These are phyloP conservation scores for Peromyscus attwateri DNA, from an alignment of 2,797 vertebrate genomes.

Conservation along the genomic window DNA sequence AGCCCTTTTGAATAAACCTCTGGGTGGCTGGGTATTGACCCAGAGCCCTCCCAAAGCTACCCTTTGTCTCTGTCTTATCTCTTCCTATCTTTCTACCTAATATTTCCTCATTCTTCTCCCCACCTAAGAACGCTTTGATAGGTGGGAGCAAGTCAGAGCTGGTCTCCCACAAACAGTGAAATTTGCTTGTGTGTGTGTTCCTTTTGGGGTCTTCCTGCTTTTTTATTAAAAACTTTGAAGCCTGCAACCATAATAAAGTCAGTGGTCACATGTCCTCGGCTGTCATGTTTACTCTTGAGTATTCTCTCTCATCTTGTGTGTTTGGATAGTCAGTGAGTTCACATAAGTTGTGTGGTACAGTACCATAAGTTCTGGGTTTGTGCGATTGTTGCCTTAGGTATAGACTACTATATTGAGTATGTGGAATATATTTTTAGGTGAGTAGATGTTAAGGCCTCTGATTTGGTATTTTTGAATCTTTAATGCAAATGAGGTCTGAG, in stretches of 20 bases:
- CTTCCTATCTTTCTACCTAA: too few relatives aligned
- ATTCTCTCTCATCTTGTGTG: neutral
- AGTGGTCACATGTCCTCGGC: neutral
- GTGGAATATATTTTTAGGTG: neutral
- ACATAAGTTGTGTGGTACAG: neutral
- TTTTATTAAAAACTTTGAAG: slow-evolving; percentile 9
- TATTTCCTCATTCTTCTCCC: too few relatives aligned
- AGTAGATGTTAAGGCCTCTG: neutral
- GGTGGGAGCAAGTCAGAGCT: too few relatives aligned
- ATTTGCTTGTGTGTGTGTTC: neutral
- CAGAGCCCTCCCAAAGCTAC: too few relatives aligned
- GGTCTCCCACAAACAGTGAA: too few relatives aligned
- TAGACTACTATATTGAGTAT: neutral
- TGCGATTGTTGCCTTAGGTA: neutral
- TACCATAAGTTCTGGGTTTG: neutral
- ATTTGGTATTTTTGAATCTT: neutral
- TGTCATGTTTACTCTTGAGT: neutral
- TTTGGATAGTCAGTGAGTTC: neutral
- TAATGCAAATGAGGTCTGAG: neutral
- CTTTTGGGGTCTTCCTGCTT: neutral
- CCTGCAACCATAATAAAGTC: neutral
- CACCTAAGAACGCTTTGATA: too few relatives aligned
- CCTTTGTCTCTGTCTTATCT: too few relatives aligned
- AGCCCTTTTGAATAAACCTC: too few relatives aligned
- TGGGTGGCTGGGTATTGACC: too few relatives aligned